Percentiles rank a stretch among this genome's conserved stretches.
phyloP scores from a whole-genome alignment of 2,888 invertebrate genomes.

The Eremobia ochroleuca region DNA sequence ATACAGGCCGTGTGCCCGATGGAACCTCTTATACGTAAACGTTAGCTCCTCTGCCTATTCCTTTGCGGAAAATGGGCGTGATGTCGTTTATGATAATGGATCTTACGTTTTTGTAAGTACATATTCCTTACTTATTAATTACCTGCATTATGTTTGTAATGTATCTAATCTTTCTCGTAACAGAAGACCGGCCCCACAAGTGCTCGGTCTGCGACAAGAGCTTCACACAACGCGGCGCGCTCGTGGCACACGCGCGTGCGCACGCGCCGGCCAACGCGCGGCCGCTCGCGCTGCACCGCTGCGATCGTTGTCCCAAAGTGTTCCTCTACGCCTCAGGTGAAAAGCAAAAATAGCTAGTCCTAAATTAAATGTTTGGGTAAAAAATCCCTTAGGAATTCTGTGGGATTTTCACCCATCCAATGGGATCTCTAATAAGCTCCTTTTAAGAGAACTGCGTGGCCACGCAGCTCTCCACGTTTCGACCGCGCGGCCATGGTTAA shows the following conservation, averaged over 20 bases:
- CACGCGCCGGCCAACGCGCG: conserved; percentile 86
- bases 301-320: conserved; percentile 85
- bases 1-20: no score
- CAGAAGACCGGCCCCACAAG: conserved; percentile 92
- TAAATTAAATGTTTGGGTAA: neutral
- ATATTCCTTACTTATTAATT: neutral
- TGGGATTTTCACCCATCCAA: no score
- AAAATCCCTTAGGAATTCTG: neutral
- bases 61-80: neutral
- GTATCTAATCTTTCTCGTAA: conserved; percentile 50
- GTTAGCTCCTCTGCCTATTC: neutral
- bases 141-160: neutral
- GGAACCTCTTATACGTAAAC: no score
- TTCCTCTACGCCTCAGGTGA: conserved; percentile 77
- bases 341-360: neutral
- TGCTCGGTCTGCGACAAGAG: conserved; percentile 93
- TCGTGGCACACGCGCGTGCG: conserved; percentile 92
- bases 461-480: no score
- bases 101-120: neutral
- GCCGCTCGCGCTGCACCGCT: conserved; percentile 92
- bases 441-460: no score
- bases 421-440: no score
- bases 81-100: neutral
- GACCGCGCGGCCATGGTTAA: no score
- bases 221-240: conserved; percentile 94